Percentiles rank a stretch among this genome's conserved stretches.
phyloP scores from a whole-genome alignment of 2,888 invertebrate genomes.

The Kuschelorhynchus macadamiae region DNA sequence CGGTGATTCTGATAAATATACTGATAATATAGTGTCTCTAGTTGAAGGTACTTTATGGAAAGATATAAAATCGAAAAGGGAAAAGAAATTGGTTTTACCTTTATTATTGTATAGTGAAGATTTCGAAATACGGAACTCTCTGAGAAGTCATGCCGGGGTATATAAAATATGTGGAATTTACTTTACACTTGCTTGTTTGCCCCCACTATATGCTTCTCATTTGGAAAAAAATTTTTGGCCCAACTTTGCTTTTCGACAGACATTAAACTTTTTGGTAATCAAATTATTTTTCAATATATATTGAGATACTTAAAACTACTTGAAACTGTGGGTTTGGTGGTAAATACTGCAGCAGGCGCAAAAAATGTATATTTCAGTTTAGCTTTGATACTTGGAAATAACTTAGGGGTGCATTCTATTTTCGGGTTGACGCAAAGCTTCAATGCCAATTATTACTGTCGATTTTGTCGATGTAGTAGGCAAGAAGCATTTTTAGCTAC shows the following conservation, averaged over 20 bases:
- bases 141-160: slow-evolving; percentile 42
- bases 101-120: slow-evolving; percentile 35
- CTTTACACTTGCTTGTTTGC: slow-evolving; percentile 35
- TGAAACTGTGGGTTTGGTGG: too few species aligned
- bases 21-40: slow-evolving; percentile 25
- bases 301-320: too few species aligned
- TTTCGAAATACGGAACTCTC: slow-evolving; percentile 41
- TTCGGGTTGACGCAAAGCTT: slow-evolving; percentile 44
- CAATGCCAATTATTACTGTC: slow-evolving; percentile 40
- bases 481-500: not conserved
- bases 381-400: slow-evolving; percentile 44
- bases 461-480: slow-evolving; percentile 29
- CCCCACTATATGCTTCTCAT: slow-evolving; percentile 32
- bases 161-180: slow-evolving; percentile 42
- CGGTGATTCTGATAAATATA: slow-evolving; percentile 20
- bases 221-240: slow-evolving; percentile 38
- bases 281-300: too few species aligned
- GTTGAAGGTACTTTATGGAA: slow-evolving; percentile 41
- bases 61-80: slow-evolving; percentile 17
- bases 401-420: slow-evolving; percentile 40
- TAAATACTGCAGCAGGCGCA: too few species aligned
- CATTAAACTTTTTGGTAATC: slow-evolving; percentile 21
- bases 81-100: slow-evolving; percentile 29
- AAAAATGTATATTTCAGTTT: too few species aligned
- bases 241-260: slow-evolving; percentile 30